These are phyloP conservation scores for Aegotheles bennettii DNA, from an alignment of 2,113 vertebrate species.

Conservation along the genomic window DNA sequence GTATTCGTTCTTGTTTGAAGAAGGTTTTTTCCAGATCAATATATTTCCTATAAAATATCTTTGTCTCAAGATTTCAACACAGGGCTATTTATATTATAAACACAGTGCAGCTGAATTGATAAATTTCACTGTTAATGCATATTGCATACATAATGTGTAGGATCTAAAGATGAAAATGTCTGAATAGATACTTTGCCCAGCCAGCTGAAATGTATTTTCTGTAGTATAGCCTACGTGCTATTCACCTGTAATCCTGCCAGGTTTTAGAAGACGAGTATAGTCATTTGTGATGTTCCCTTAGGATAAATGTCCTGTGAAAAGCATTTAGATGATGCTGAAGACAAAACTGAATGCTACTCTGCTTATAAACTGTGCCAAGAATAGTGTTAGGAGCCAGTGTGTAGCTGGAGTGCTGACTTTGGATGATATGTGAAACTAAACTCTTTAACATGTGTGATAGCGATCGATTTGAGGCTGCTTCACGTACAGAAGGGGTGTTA, in stretches of 20 bases:
- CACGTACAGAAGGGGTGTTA: background rate
- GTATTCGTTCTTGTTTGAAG: background rate
- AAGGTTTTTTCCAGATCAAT: background rate
- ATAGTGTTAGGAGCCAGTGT: background rate
- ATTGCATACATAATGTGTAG: background rate
- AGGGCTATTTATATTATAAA: background rate
- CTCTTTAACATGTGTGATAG: background rate
- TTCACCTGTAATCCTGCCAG: background rate
- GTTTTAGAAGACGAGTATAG: background rate
- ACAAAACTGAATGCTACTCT: background rate
- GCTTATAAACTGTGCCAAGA: background rate
- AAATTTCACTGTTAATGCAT: background rate
- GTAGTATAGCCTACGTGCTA: background rate
- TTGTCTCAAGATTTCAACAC: background rate
- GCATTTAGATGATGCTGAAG: background rate
- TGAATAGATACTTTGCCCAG: background rate
- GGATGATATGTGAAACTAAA: background rate
- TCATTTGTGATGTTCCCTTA: background rate
- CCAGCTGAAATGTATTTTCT: background rate
- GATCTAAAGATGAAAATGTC: background rate
- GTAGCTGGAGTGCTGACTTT: conserved; percentile 1
- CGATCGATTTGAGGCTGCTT: background rate
- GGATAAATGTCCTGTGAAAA: background rate
- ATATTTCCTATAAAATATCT: background rate
- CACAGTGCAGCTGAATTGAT: background rate